phyloP scores from a whole-genome alignment of 2,797 vertebrate genomes.

The Pagetopsis macropterus region DNA sequence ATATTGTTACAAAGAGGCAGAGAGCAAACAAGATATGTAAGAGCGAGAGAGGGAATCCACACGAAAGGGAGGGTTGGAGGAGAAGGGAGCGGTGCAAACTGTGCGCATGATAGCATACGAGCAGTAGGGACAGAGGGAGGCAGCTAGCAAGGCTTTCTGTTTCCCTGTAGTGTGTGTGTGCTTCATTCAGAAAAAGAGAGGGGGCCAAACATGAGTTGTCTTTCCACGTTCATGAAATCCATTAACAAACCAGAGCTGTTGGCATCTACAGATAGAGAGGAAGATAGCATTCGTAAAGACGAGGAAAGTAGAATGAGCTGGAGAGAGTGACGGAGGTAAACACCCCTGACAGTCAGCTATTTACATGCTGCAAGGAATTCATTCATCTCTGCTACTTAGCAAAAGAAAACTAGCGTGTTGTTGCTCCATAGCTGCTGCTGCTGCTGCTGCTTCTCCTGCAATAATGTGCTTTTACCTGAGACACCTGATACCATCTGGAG shows the following conservation, averaged over 20 bases:
- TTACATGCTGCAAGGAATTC: slow-evolving; percentile 51
- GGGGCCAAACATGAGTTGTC: slow-evolving; percentile 63
- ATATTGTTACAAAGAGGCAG: slow-evolving; percentile 74
- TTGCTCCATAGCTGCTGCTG: slow-evolving; percentile 39
- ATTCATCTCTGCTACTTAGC: slow-evolving; percentile 45
- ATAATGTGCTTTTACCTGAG: slow-evolving; percentile 59
- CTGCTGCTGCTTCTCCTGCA: slow-evolving; percentile 32
- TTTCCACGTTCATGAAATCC: slow-evolving; percentile 58
- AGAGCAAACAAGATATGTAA: slow-evolving; percentile 62
- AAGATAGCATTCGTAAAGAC: slow-evolving; percentile 50
- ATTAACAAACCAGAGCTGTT: slow-evolving; percentile 39
- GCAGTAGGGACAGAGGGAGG: slow-evolving; percentile 60
- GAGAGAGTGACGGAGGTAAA: slow-evolving; percentile 47
- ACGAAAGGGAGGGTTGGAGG: slow-evolving; percentile 66
- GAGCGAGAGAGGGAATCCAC: slow-evolving; percentile 54
- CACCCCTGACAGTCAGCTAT: slow-evolving; percentile 39
- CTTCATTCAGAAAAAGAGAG: slow-evolving; percentile 85
- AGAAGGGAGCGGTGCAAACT: slow-evolving; percentile 72
- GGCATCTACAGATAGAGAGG: slow-evolving; percentile 26
- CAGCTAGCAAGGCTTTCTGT: slow-evolving; percentile 58
- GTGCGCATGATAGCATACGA: slow-evolving; percentile 75
- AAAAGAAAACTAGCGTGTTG: slow-evolving; percentile 55
- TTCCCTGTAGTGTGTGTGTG: slow-evolving; percentile 63
- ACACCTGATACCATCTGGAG: slow-evolving; percentile 64
- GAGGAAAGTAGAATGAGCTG: slow-evolving; percentile 58